Percentiles rank a stretch among this genome's conserved stretches.
Evolutionary conservation across 2,797 vertebrate species (phyloP).

Genomic region (Anas bernieri): DNA sequence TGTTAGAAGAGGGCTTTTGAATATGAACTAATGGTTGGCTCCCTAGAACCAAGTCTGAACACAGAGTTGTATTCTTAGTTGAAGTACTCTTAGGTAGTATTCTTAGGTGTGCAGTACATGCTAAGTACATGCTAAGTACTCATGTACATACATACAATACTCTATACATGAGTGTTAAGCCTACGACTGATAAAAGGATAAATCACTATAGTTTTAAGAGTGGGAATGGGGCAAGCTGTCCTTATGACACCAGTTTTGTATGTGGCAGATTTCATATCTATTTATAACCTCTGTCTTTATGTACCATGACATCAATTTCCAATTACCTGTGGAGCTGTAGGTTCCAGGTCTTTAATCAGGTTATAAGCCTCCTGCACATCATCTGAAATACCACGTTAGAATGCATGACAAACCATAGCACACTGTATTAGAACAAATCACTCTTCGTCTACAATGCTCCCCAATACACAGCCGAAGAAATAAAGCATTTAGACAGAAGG

Average conservation of each 20-base stretch:
- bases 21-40: background rate
- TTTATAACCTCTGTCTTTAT: constrained; percentile 13
- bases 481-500: constrained; percentile 33
- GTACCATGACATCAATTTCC: background rate
- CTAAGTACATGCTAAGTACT: background rate
- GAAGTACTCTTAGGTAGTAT: background rate
- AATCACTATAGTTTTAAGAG: background rate
- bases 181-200: background rate
- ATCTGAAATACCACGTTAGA: constrained; percentile 82
- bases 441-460: background rate
- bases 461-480: constrained; percentile 1
- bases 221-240: background rate
- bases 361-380: constrained; percentile 97
- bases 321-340: constrained; percentile 91
- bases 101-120: background rate
- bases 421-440: constrained; percentile 4
- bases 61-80: background rate
- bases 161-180: background rate
- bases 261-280: background rate
- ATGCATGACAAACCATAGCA: constrained; percentile 3
- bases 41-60: background rate
- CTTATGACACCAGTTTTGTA: background rate
- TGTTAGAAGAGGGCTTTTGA: background rate
- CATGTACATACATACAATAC: background rate
- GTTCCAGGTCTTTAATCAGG: constrained; percentile 94